Conservation (phyloP, 2,888 invertebrate genomes). For the Agriotes lineatus region DNA sequence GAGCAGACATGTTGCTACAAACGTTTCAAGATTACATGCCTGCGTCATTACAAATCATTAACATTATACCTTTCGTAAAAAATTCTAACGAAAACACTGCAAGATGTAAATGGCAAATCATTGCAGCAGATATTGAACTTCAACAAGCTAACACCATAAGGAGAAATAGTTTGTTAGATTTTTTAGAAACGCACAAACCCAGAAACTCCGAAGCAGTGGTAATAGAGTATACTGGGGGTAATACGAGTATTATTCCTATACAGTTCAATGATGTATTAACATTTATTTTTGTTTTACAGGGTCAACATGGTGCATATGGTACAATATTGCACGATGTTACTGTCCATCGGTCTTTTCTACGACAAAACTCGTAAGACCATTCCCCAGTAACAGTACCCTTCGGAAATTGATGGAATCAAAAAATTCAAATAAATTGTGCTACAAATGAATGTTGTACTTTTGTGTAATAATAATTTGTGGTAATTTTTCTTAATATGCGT, state of each 20-base stretch:
- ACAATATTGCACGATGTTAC: too few species aligned
- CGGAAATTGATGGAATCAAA: too few species aligned
- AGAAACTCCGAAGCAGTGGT: neutral
- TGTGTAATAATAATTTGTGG: too few species aligned
- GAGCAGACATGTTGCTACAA: neutral
- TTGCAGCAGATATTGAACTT: neutral
- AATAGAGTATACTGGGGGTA: neutral
- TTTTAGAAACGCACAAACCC: neutral
- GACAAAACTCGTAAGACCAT: too few species aligned
- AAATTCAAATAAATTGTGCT: too few species aligned
- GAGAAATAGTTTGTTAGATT: neutral
- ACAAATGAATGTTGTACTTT: too few species aligned
- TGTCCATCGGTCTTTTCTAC: too few species aligned
- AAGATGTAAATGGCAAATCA: neutral
- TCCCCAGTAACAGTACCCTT: too few species aligned
- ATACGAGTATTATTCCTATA: slow-evolving; percentile 6
- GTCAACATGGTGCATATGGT: too few species aligned
- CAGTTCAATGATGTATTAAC: neutral
- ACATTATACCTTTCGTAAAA: neutral
- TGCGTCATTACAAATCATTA: neutral
- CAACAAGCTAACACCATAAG: neutral
- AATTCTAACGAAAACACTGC: neutral
- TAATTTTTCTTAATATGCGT: too few species aligned
- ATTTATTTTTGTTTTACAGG: too few species aligned
- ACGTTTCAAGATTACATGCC: neutral